A percentile compares a stretch with the other conserved stretches of the same genome.
Conservation (phyloP, 2,797 vertebrate genomes). For the Tachyglossus aculeatus region DNA sequence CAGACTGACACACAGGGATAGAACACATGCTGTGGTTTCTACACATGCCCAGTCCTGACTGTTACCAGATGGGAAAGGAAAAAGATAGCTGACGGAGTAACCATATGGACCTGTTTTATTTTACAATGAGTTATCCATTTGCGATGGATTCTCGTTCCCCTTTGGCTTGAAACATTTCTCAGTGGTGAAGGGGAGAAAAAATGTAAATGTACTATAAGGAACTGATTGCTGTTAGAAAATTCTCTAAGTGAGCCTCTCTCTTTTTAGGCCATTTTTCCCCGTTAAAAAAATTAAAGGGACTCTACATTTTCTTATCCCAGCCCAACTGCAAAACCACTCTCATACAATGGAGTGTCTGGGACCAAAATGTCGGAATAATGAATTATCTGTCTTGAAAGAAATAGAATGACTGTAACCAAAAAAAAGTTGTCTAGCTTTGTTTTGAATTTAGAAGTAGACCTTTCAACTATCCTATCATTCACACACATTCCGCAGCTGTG, state of each 20-base stretch:
- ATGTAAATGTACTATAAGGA: conserved; percentile 31
- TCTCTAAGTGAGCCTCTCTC: neutral
- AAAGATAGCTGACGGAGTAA: conserved; percentile 31
- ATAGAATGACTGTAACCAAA: conserved; percentile 12
- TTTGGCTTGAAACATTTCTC: conserved; percentile 32
- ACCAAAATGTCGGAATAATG: conserved; percentile 10
- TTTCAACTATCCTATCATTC: neutral
- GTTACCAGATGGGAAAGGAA: conserved; percentile 47
- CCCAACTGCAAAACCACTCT: conserved; percentile 9
- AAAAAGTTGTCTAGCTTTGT: conserved; percentile 14
- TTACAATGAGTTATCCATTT: conserved; percentile 30
- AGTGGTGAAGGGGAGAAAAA: conserved; percentile 22
- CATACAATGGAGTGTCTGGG: neutral
- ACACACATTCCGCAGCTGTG: neutral
- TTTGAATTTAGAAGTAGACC: conserved; percentile 33
- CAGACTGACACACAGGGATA: neutral
- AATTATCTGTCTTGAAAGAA: conserved; percentile 27
- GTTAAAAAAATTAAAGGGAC: neutral
- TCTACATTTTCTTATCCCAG: neutral
- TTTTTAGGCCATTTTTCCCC: neutral
- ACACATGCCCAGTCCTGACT: conserved; percentile 26
- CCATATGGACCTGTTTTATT: conserved; percentile 41
- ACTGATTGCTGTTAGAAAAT: conserved; percentile 9
- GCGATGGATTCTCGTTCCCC: conserved; percentile 19
- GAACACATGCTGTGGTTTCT: neutral